Evolutionary conservation across 2,113 vertebrate genomes (phyloP).

Genomic region (Brachirus orientalis): DNA sequence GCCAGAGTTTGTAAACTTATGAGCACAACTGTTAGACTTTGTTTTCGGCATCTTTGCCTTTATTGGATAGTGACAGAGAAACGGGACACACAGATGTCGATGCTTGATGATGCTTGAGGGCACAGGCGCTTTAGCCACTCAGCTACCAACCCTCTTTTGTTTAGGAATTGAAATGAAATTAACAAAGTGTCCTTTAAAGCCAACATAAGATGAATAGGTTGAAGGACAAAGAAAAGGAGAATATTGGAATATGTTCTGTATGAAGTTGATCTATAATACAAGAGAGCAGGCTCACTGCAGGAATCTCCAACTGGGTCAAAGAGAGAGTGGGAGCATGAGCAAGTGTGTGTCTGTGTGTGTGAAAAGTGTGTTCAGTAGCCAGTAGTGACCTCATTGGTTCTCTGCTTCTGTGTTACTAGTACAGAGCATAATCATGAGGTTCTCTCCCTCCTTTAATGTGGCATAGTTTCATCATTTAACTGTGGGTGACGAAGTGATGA

Average conservation of each 20-base stretch:
- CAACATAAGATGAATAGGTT: neutral
- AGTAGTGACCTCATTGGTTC: conserved; percentile 63
- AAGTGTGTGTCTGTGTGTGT: conserved; percentile 19
- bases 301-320: conserved; percentile 78
- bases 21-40: too few relatives aligned
- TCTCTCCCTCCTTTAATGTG: conserved; percentile 4
- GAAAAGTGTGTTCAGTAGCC: conserved; percentile 55
- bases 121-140: too few relatives aligned
- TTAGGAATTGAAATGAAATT: too few relatives aligned
- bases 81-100: too few relatives aligned
- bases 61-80: too few relatives aligned
- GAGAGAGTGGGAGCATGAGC: conserved; percentile 51
- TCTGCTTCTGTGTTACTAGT: conserved; percentile 54
- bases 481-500: neutral
- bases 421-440: conserved; percentile 31
- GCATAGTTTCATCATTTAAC: neutral
- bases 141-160: too few relatives aligned
- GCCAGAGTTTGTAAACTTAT: too few relatives aligned
- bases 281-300: conserved; percentile 64
- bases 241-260: conserved; percentile 34
- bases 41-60: too few relatives aligned
- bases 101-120: too few relatives aligned
- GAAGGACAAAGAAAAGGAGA: conserved; percentile 26
- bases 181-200: neutral
- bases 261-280: conserved; percentile 75